Evolutionary conservation across 1,140 invertebrate genomes (phyloP).

Genomic region (Pomacea maculata): DNA sequence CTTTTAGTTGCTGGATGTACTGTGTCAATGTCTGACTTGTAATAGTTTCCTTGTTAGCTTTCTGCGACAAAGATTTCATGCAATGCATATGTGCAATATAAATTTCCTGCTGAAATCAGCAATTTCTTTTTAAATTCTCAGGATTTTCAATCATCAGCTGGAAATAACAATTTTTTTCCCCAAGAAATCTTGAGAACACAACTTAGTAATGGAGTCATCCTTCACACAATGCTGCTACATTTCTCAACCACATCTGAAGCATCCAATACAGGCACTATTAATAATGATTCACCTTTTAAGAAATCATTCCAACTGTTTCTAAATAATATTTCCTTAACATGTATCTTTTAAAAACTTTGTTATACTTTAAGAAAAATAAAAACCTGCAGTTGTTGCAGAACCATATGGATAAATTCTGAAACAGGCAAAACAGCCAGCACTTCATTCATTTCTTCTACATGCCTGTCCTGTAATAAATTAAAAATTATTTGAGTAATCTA

Average conservation of each 20-base stretch:
- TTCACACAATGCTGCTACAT: background rate
- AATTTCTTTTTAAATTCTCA: too few species aligned
- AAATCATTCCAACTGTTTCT: background rate
- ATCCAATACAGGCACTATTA: background rate
- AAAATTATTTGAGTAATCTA: background rate
- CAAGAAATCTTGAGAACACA: too few species aligned
- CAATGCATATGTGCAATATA: too few species aligned
- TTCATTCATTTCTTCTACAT: slow-evolving; percentile 4
- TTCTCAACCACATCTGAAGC: background rate
- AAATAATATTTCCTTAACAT: background rate
- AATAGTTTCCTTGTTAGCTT: too few species aligned
- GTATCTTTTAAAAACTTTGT: background rate
- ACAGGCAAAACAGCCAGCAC: slow-evolving; percentile 11
- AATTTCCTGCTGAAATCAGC: too few species aligned
- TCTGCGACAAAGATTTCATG: too few species aligned
- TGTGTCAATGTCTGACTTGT: too few species aligned
- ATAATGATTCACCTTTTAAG: background rate
- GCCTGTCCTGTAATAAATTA: background rate
- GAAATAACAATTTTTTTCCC: too few species aligned
- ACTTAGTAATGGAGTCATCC: background rate
- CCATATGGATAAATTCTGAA: background rate
- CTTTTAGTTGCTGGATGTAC: too few species aligned
- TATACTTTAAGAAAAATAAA: background rate
- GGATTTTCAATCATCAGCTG: too few species aligned
- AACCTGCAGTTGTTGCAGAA: slow-evolving; percentile 4